Evolutionary conservation across 2,113 vertebrate species (phyloP), one percentile per base, ranked within the genome.

Genomic region (Bambusicola thoracicus): DNA sequence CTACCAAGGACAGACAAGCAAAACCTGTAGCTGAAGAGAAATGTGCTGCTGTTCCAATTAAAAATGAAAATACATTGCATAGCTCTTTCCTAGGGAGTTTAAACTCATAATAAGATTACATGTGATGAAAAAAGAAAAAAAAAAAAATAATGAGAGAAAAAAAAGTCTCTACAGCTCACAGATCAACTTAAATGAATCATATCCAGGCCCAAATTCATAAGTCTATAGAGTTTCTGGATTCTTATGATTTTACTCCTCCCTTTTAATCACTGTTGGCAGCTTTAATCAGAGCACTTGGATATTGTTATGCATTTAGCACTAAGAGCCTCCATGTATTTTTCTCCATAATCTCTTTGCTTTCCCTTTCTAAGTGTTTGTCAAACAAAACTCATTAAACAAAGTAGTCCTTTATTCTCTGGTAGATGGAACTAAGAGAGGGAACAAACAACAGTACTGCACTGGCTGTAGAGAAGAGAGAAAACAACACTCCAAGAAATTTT

Each of bases 331-430:
- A 17, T 77, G 55, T 46, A 32, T 95, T 94, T 96, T 91, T 84
- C 95, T 87, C 72, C 72, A 90, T 97, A 96, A 93, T 91, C 89
- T 92, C 91, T 96, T 75, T 79, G 85, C 91, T 97, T 96, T 92
- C 92, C 91, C 93, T 96, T 55, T 89, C 89, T 94, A 82, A 86
- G 62, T 87, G 85, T 92, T 94, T 95, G 91, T 92, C 89, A 87
- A 93, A 68, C 62, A 84, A 82, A 90, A 80, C 59, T 95, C 87
- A 62, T 77, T 94, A 92, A 92, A 97, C 97, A 97, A 96, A 97
- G 96, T 94, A 65, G 59, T 96, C 82, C 96, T 97, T 98, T 97
- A 97, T 97, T 96, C 90, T 94, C 85, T 59, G 68, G 24, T 81
- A 87, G 79, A 97, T 96, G 94, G 86, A 96, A 96, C 91, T 88